These are phyloP conservation scores for Onychomys arenicola DNA, from an alignment of 2,797 vertebrate genomes.

Conservation along the genomic window DNA sequence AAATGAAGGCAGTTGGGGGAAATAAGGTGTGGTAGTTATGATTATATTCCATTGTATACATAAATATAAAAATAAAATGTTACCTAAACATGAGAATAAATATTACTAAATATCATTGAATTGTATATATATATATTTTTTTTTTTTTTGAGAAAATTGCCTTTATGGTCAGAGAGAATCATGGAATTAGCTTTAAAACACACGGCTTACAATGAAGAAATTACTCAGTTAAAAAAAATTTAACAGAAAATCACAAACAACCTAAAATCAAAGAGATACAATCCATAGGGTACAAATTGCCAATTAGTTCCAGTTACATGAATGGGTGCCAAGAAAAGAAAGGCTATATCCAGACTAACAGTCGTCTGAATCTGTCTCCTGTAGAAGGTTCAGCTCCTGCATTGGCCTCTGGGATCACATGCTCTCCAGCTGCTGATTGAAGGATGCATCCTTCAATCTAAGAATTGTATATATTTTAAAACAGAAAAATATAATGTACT, in stretches of 20 bases:
- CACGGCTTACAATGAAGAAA: not conserved
- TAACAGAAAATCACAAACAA: not conserved
- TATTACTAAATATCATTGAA: not conserved
- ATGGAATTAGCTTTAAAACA: not conserved
- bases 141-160: not conserved
- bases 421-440: not conserved
- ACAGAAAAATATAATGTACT: not conserved
- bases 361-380: not conserved
- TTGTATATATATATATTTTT: no score
- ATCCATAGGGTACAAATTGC: not conserved
- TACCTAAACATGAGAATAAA: not conserved
- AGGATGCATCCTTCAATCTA: no score
- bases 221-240: not conserved
- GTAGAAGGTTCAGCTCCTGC: not conserved
- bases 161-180: not conserved
- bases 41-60: not conserved
- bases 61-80: not conserved
- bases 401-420: not conserved
- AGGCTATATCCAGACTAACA: not conserved
- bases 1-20: not conserved
- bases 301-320: not conserved
- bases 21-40: no score
- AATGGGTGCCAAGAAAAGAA: not conserved
- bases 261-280: not conserved
- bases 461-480: not conserved